Evolutionary conservation across 1,140 invertebrate genomes (phyloP).

Genomic region (Dendroctonus valens): DNA sequence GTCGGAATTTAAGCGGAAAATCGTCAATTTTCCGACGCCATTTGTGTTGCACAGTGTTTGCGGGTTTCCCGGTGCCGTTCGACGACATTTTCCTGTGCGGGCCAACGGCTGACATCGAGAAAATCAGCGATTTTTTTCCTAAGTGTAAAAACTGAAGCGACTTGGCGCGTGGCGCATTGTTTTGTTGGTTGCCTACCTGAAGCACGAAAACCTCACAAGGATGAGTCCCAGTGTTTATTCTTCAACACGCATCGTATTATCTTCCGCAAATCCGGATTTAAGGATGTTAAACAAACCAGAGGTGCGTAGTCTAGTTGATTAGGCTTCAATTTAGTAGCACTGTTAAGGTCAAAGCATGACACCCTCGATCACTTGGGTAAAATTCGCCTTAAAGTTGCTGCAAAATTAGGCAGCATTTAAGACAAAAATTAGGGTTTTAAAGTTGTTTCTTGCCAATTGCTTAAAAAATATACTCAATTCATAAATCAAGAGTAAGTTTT

Average conservation of each 20-base stretch:
- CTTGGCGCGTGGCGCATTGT: slow-evolving; percentile 33
- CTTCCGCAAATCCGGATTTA: slow-evolving; percentile 27
- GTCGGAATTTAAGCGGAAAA: slow-evolving; percentile 24
- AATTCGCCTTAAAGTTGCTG: too few species aligned
- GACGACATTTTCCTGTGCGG: slow-evolving; percentile 13
- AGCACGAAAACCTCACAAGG: slow-evolving; percentile 24
- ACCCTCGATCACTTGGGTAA: too few species aligned
- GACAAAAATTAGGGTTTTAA: neutral
- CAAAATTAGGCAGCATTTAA: too few species aligned
- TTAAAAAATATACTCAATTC: too few species aligned
- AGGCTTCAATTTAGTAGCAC: too few species aligned
- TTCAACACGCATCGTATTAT: slow-evolving; percentile 31
- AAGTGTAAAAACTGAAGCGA: slow-evolving; percentile 14
- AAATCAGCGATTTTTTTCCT: slow-evolving; percentile 24
- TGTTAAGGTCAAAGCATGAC: too few species aligned
- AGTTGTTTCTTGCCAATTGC: neutral
- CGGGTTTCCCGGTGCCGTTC: slow-evolving; percentile 1
- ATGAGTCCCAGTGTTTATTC: slow-evolving; percentile 40
- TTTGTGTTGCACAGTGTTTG: neutral
- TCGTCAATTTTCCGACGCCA: neutral
- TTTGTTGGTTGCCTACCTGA: slow-evolving; percentile 41
- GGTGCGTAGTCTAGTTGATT: slow-evolving; percentile 7
- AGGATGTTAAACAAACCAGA: slow-evolving; percentile 31
- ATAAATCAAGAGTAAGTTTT: too few species aligned
- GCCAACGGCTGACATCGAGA: slow-evolving; percentile 21